Percentiles rank a stretch among this genome's conserved stretches.
Conservation (phyloP, 2,888 invertebrate species). For the Drosophila yooni region DNA sequence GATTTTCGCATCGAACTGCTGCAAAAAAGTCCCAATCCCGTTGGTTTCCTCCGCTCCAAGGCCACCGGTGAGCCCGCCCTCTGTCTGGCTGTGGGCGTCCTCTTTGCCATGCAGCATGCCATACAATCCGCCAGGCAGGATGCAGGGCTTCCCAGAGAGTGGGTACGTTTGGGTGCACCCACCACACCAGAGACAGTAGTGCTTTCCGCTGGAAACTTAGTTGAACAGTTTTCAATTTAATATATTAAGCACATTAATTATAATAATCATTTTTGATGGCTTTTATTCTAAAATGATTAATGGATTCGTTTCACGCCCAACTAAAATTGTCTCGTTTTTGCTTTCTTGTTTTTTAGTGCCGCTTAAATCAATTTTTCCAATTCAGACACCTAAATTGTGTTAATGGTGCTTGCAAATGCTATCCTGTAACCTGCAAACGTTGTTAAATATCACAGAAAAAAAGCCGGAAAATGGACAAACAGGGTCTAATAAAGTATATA, state of each 20-base stretch:
- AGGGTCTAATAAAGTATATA: no score
- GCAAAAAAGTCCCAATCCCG: conserved; percentile 85
- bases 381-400: no score
- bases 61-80: conserved; percentile 88
- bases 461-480: no score
- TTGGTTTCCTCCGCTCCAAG: conserved; percentile 91
- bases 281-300: no score
- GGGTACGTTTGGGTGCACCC: conserved; percentile 81
- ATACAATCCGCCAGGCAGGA: conserved; percentile 89
- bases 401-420: no score
- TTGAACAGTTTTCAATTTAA: conserved; percentile 35
- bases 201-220: conserved; percentile 69
- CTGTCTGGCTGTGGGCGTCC: conserved; percentile 86
- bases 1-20: conserved; percentile 90
- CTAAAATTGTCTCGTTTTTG: no score
- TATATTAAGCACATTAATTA: conserved; percentile 1
- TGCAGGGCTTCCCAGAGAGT: conserved; percentile 85
- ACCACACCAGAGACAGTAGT: conserved; percentile 82
- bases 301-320: no score
- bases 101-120: conserved; percentile 89
- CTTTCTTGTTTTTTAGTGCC: no score
- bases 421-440: no score
- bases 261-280: not conserved
- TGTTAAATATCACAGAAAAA: no score
- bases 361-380: no score